Conservation (phyloP, 2,888 invertebrate genomes). For the Trichopoda pennipes region DNA sequence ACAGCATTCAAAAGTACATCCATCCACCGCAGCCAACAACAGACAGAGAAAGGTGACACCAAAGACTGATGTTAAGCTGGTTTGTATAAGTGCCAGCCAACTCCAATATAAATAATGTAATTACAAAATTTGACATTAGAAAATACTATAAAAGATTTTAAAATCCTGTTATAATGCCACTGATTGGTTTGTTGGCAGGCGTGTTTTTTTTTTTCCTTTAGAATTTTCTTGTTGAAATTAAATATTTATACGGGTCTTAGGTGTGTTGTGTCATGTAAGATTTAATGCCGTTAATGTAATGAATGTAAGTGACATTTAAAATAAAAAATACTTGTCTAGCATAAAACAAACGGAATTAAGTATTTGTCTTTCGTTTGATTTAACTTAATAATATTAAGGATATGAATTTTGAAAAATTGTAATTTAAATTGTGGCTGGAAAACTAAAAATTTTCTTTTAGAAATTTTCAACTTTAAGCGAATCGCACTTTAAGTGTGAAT, state of each 20-base stretch:
- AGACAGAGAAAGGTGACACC: conserved; percentile 1
- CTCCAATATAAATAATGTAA: conserved; percentile 31
- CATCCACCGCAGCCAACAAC: too few species aligned
- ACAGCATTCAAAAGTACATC: neutral
- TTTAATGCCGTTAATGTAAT: conserved; percentile 1
- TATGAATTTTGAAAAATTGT: neutral
- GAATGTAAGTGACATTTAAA: conserved; percentile 17
- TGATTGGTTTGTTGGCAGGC: conserved; percentile 6
- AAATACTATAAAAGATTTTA: conserved; percentile 25
- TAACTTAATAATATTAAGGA: neutral
- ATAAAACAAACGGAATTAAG: too few species aligned
- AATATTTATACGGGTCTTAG: conserved; percentile 4
- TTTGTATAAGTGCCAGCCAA: conserved; percentile 26
- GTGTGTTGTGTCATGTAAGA: neutral
- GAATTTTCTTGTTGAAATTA: neutral
- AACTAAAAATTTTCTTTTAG: too few species aligned
- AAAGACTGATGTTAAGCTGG: conserved; percentile 26
- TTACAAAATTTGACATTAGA: conserved; percentile 28
- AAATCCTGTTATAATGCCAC: conserved; percentile 3
- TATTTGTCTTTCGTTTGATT: too few species aligned
- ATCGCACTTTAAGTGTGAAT: too few species aligned
- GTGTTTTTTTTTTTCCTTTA: neutral
- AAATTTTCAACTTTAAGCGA: too few species aligned
- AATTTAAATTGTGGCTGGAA: too few species aligned
- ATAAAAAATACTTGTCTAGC: neutral